Percentiles rank a stretch among this genome's conserved stretches.
Evolutionary conservation across 2,888 invertebrate species (phyloP).

Genomic region (Agonopterix subpropinquella): DNA sequence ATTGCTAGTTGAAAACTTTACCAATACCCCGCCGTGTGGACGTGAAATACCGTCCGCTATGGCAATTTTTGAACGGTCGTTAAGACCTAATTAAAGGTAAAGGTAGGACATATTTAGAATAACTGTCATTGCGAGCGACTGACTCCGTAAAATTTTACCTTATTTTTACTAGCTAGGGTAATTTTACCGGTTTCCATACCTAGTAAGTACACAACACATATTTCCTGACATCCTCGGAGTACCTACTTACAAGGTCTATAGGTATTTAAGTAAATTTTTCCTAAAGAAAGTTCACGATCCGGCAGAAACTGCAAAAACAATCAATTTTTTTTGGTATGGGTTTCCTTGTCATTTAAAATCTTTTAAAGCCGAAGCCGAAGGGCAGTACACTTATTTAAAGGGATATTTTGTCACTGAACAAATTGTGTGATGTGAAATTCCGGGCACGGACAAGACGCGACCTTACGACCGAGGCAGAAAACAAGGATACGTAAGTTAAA

Average conservation of each 20-base stretch:
- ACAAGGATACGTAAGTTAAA: neutral
- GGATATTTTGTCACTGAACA: conserved; percentile 22
- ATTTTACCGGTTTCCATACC: no score
- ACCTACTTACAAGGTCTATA: no score
- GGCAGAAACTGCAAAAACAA: no score
- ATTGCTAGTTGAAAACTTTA: conserved; percentile 96
- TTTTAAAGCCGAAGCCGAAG: conserved; percentile 20
- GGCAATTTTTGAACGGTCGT: conserved; percentile 65
- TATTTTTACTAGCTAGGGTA: no score
- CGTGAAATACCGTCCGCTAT: conserved; percentile 68
- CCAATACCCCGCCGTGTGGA: conserved; percentile 70
- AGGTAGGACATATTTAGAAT: neutral
- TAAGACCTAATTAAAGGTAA: conserved; percentile 4
- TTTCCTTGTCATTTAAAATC: neutral
- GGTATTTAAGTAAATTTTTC: no score
- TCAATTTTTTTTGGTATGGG: no score
- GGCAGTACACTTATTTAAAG: conserved; percentile 12
- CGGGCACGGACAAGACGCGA: conserved; percentile 23
- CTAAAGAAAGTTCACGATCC: no score
- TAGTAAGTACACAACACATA: no score
- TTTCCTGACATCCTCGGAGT: no score
- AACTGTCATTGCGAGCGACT: no score
- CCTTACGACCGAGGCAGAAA: conserved; percentile 14
- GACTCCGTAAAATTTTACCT: no score
- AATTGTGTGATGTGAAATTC: conserved; percentile 23